Conservation (phyloP, 1,140 invertebrate species). For the Ridgeia piscesae region DNA sequence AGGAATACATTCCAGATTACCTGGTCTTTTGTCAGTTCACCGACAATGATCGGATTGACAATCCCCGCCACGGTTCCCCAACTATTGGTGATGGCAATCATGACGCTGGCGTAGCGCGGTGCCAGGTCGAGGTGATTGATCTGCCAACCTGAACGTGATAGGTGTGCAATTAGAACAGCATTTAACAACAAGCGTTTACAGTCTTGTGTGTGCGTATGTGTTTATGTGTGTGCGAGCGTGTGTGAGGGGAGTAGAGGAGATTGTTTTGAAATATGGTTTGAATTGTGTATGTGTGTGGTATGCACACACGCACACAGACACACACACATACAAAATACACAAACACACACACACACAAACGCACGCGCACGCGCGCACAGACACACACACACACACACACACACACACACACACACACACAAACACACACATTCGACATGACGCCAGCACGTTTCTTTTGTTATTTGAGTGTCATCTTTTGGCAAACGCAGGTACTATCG, state of each 20-base stretch:
- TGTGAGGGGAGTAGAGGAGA: too few relatives aligned
- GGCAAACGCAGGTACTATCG: constrained; percentile 37
- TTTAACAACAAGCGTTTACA: too few relatives aligned
- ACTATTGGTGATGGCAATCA: constrained; percentile 43
- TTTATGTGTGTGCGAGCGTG: too few relatives aligned
- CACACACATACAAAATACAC: not conserved
- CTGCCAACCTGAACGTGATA: constrained; percentile 44
- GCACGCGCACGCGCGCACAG: too few relatives aligned
- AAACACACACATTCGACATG: not conserved
- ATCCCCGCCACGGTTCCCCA: constrained; percentile 43
- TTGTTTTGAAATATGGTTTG: too few relatives aligned
- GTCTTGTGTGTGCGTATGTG: too few relatives aligned
- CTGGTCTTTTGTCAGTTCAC: constrained; percentile 39
- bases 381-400: too few relatives aligned
- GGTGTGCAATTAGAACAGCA: not conserved
- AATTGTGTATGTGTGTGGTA: too few relatives aligned
- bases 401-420: too few relatives aligned
- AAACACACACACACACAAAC: not conserved
- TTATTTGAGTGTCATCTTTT: not conserved
- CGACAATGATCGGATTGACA: constrained; percentile 41
- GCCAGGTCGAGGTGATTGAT: constrained; percentile 51
- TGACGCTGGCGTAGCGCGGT: constrained; percentile 40
- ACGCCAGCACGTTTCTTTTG: not conserved
- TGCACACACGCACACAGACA: too few relatives aligned
- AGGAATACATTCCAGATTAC: constrained; percentile 29